Conservation (phyloP, 2,113 vertebrate species). For the Chaetodon trifascialis region DNA sequence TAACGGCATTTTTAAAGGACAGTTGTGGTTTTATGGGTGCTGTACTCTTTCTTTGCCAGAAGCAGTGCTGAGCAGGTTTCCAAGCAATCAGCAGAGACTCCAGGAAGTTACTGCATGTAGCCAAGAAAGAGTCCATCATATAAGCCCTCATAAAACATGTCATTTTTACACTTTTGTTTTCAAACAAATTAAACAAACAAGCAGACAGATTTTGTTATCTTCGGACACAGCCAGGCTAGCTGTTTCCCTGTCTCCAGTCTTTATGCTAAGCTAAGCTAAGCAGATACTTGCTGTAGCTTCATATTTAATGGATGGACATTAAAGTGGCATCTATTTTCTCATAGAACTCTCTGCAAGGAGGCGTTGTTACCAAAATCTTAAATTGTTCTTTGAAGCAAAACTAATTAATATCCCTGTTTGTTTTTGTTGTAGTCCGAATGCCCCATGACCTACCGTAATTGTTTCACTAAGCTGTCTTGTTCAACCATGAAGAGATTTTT, state of each 20-base stretch:
- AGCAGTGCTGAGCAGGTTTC: background rate
- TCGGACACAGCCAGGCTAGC: background rate
- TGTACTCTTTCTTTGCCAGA: background rate
- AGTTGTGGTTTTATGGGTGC: constrained; percentile 6
- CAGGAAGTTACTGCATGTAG: background rate
- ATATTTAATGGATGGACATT: background rate
- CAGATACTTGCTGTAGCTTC: background rate
- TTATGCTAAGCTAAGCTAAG: constrained; percentile 6
- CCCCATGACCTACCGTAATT: background rate
- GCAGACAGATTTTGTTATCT: background rate
- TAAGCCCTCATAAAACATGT: background rate
- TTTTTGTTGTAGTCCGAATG: background rate
- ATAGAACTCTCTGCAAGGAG: background rate
- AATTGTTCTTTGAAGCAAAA: background rate
- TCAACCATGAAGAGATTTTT: background rate
- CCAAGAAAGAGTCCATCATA: background rate
- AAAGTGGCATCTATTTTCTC: background rate
- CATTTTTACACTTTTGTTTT: background rate
- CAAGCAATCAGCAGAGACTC: background rate
- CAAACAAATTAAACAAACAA: background rate
- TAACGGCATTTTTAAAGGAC: background rate
- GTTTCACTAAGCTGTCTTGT: background rate
- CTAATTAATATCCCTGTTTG: background rate
- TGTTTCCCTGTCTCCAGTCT: too few relatives aligned
- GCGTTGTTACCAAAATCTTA: background rate